Evolutionary conservation across 2,888 invertebrate genomes (phyloP).

Genomic region (Vesta saturnalis): DNA sequence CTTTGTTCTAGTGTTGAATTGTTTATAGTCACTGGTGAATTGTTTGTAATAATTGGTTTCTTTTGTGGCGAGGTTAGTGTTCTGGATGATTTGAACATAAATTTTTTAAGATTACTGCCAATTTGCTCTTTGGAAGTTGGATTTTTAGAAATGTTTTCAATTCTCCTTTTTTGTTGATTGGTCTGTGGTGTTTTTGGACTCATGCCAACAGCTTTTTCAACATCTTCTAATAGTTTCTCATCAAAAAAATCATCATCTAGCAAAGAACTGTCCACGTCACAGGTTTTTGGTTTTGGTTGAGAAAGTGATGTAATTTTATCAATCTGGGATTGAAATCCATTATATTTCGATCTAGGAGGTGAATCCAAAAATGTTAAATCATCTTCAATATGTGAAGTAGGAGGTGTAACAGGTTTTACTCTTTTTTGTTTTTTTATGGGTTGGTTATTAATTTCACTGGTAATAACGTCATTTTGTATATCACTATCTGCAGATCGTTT

Average conservation of each 20-base stretch:
- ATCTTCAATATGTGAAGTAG: neutral
- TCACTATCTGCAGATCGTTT: slow-evolving; percentile 16
- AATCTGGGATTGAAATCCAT: neutral
- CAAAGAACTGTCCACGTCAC: slow-evolving; percentile 12
- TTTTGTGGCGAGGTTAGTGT: too few relatives aligned
- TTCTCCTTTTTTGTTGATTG: neutral
- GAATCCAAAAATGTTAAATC: slow-evolving; percentile 20
- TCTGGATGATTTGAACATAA: too few relatives aligned
- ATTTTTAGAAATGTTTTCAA: neutral
- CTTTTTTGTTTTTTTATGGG: slow-evolving; percentile 16
- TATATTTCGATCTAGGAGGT: slow-evolving; percentile 4
- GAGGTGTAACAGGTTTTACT: neutral
- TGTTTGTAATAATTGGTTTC: too few relatives aligned
- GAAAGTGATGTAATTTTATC: neutral
- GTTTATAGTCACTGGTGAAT: too few relatives aligned
- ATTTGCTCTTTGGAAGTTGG: neutral
- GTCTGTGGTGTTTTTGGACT: neutral
- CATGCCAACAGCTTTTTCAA: slow-evolving; percentile 15
- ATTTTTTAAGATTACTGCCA: too few relatives aligned
- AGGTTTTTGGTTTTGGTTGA: neutral
- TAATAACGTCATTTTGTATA: neutral
- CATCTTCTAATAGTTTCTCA: slow-evolving; percentile 17
- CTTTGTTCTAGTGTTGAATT: slow-evolving; percentile 2
- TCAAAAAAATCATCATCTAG: slow-evolving; percentile 36
- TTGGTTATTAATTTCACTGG: neutral